phyloP scores from a whole-genome alignment of 2,113 vertebrate species.

The Lates calcarifer region DNA sequence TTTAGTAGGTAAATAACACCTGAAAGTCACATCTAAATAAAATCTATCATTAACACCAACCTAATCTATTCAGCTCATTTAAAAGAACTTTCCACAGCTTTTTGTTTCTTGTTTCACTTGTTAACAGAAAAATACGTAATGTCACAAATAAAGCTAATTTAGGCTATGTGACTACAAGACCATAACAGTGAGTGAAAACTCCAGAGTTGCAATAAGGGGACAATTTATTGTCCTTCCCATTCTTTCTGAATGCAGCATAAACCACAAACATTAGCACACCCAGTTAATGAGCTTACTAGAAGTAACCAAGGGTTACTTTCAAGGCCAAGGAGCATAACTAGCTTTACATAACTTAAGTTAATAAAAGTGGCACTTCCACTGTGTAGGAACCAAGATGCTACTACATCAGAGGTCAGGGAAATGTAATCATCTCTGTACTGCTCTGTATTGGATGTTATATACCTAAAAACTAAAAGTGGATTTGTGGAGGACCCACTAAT shows the following conservation, averaged over 20 bases:
- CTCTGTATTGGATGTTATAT: no score
- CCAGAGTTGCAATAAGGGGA: neutral
- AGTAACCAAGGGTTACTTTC: neutral
- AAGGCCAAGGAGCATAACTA: neutral
- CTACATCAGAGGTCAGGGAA: no score
- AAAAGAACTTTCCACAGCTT: no score
- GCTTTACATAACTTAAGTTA: no score
- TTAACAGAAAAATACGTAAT: neutral
- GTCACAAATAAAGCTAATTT: neutral
- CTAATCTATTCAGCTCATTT: no score
- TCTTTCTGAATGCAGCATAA: neutral
- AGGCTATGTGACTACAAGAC: neutral
- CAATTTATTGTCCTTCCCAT: neutral
- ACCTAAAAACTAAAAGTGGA: no score
- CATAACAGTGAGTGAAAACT: no score
- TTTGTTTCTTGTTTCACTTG: neutral
- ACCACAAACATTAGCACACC: neutral
- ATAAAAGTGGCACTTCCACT: no score
- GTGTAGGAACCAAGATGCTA: no score
- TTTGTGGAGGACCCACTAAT: no score
- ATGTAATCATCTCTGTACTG: no score
- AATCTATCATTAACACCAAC: neutral
- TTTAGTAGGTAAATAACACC: conserved; percentile 10
- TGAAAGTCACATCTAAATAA: neutral
- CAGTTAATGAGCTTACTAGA: neutral